Base-by-base conservation (phyloP, 2,888 invertebrate genomes). In the Limenitis camilla region DNA sequence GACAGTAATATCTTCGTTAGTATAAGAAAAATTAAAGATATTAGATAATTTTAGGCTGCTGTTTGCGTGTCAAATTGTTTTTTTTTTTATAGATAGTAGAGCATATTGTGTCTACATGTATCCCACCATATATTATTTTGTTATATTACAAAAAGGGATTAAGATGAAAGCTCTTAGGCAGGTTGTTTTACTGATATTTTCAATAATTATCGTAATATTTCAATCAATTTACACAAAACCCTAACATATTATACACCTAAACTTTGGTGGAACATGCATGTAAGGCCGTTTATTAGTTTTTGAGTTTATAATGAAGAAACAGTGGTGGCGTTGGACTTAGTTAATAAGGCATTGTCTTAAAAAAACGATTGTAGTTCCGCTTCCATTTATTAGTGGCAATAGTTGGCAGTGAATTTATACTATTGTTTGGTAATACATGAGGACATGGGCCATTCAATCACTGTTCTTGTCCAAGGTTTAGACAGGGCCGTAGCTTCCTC, bases 401-500 rank as follows among this genome's bases (percentile, higher is more conserved):
- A 58, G 52, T 49, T 59, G 56, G 52, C 50, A 56, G 56, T 60
- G 57, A 59, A 56, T 61, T 52, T 57, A 32, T 40, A 39, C 59
- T 45, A 65, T 65, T 65, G 64, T 68, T 65, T 65, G 56, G 56
- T 57, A 58, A 60, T 56, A 48, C 49, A 58, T 52, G 56, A 63
- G 60, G 60, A 59, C 58, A 52, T 49, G 43, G 35, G 49, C 51
- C 49, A 56, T 60, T 67, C 63, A 60, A 64, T 67, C 68, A 66
- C 69, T 71, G 74, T 74, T 78, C 74, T 72, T 70, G 76, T 74
- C 81, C 84, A 83, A 83, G 84, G 83, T 70, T 75, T 69, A 70
- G 76, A 78, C 73, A 73, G 69, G 78, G 67, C 74, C 79, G 71
- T 68, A 65, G 77, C 73, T 83, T 79, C 85, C 78, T 76, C 71